Conservation (phyloP, 1,140 invertebrate species). For the Nixonia krombeini region DNA sequence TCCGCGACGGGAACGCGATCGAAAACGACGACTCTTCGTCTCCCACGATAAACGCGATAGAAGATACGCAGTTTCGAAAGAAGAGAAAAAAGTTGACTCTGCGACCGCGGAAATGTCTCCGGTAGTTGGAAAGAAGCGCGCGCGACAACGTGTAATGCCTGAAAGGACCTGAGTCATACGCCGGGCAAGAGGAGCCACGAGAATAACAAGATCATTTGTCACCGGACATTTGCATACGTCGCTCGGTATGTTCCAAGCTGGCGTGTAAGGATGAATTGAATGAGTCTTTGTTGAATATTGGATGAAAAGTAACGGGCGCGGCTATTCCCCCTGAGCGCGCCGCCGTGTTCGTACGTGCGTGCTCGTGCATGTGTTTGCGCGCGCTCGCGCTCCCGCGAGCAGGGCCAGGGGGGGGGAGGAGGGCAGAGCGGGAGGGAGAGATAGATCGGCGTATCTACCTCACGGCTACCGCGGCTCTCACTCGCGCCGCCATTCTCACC, state of each 20-base stretch:
- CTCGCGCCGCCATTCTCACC: slow-evolving; percentile 25
- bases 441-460: background rate
- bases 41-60: no score
- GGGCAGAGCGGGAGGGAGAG: background rate
- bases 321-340: slow-evolving; percentile 43
- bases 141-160: slow-evolving; percentile 24
- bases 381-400: background rate
- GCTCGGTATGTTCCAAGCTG: slow-evolving; percentile 49
- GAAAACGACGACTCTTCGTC: no score
- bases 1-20: no score
- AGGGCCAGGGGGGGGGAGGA: background rate
- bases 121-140: slow-evolving; percentile 26
- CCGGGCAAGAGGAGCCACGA: slow-evolving; percentile 36
- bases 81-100: no score
- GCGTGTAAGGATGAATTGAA: slow-evolving; percentile 64
- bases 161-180: slow-evolving; percentile 22
- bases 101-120: no score
- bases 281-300: slow-evolving; percentile 64
- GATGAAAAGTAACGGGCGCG: slow-evolving; percentile 62
- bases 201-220: slow-evolving; percentile 71
- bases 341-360: background rate
- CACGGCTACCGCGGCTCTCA: slow-evolving; percentile 14
- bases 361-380: no score
- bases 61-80: no score
- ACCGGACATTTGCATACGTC: slow-evolving; percentile 67